Percentiles rank a stretch among this genome's conserved stretches.
Evolutionary conservation across 2,888 invertebrate species (phyloP).

Genomic region (Pediacus dermestoides): DNA sequence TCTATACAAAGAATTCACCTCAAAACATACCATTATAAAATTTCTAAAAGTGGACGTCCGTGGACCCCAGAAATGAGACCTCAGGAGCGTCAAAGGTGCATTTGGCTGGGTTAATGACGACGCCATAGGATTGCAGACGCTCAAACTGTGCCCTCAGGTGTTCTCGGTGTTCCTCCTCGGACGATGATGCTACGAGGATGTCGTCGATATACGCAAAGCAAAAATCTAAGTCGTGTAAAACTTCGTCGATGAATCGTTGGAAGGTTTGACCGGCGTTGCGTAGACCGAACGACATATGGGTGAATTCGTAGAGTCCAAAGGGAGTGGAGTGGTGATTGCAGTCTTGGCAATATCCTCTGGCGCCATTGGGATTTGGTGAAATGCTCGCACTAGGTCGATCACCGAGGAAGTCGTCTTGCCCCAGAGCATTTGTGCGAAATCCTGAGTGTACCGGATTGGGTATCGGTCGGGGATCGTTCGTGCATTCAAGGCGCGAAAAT

Average conservation of each 20-base stretch:
- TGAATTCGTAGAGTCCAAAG: slow-evolving; percentile 31
- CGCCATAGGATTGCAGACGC: slow-evolving; percentile 29
- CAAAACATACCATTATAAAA: too few species aligned
- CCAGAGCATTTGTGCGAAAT: background rate
- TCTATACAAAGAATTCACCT: too few species aligned
- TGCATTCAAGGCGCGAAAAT: slow-evolving; percentile 1
- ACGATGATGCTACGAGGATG: slow-evolving; percentile 35
- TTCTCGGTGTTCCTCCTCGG: slow-evolving; percentile 25
- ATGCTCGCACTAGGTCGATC: slow-evolving; percentile 19
- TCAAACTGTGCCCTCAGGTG: slow-evolving; percentile 31
- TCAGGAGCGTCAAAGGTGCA: slow-evolving; percentile 31
- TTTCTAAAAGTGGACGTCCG: too few species aligned
- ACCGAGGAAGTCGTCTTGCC: slow-evolving; percentile 28
- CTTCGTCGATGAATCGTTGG: slow-evolving; percentile 42
- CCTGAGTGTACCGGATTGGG: background rate
- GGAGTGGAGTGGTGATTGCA: slow-evolving; percentile 3
- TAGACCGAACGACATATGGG: slow-evolving; percentile 40
- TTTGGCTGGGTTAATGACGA: slow-evolving; percentile 37
- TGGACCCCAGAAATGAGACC: slow-evolving; percentile 34
- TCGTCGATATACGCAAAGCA: slow-evolving; percentile 40
- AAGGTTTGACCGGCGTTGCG: slow-evolving; percentile 46
- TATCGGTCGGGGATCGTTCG: background rate
- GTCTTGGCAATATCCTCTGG: slow-evolving; percentile 14
- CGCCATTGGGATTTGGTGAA: slow-evolving; percentile 25
- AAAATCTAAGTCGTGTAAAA: slow-evolving; percentile 35